These are phyloP conservation scores for Cyaniris semiargus DNA, from an alignment of 2,888 invertebrate genomes.

Conservation along the genomic window DNA sequence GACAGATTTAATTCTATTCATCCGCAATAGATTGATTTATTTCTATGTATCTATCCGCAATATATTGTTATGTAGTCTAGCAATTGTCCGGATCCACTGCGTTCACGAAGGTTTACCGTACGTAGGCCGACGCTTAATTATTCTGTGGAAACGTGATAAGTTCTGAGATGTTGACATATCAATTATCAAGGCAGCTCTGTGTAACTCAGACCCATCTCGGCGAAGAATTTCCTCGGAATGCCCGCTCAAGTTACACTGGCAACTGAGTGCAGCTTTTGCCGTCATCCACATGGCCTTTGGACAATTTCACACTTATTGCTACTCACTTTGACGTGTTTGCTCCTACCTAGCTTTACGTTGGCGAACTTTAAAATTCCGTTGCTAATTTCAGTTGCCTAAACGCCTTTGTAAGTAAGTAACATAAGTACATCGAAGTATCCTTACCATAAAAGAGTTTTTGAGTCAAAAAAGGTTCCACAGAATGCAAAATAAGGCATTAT, in stretches of 20 bases:
- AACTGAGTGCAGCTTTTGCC: neutral
- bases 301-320: neutral
- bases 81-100: neutral
- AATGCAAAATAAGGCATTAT: too few relatives aligned
- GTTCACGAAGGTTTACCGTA: neutral
- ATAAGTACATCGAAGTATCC: too few relatives aligned
- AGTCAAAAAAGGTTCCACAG: neutral
- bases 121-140: neutral
- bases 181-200: neutral
- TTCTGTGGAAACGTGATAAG: neutral
- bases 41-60: too few relatives aligned
- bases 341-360: too few relatives aligned
- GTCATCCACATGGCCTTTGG: neutral
- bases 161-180: constrained; percentile 1
- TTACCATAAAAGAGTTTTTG: too few relatives aligned
- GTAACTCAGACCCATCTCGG: neutral
- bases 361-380: neutral
- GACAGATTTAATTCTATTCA: too few relatives aligned
- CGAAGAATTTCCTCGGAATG: neutral
- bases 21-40: too few relatives aligned
- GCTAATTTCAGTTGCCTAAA: neutral
- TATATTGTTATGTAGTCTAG: neutral
- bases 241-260: neutral
- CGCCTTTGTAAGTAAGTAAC: neutral
- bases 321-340: neutral